These are phyloP conservation scores for Campopleginae sp. DNA, from an alignment of 2,888 invertebrate species.

Conservation along the genomic window DNA sequence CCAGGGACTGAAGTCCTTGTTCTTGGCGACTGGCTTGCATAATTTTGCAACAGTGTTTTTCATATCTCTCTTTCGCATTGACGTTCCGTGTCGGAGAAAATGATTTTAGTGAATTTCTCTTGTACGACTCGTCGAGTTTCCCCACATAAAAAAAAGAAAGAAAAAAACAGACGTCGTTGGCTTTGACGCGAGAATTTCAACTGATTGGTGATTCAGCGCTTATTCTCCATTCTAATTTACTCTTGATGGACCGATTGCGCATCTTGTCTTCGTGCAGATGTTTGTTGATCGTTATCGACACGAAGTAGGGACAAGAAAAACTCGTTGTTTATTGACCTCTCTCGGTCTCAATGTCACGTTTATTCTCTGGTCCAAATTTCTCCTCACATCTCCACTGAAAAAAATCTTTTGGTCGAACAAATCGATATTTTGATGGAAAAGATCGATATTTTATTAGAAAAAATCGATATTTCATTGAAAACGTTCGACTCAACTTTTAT, in stretches of 20 bases:
- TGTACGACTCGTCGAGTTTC: not conserved
- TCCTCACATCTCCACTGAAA: not conserved
- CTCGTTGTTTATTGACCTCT: not conserved
- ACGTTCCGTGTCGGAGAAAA: not conserved
- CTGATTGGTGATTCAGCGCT: conserved; percentile 55
- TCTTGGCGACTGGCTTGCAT: conserved; percentile 21
- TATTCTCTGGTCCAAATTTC: not conserved
- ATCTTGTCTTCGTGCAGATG: conserved; percentile 9
- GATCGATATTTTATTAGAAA: too few species aligned
- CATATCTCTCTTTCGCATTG: not conserved
- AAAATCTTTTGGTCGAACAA: too few species aligned
- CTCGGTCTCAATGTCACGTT: not conserved
- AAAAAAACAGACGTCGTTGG: not conserved
- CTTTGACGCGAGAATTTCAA: conserved; percentile 29
- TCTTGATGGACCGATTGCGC: conserved; percentile 5
- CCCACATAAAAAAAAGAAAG: not conserved
- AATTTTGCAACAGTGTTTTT: not conserved
- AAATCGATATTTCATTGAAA: too few species aligned
- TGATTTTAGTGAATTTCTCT: conserved; percentile 1
- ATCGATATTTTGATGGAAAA: too few species aligned
- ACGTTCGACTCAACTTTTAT: too few species aligned
- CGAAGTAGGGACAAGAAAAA: not conserved
- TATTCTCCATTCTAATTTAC: conserved; percentile 36
- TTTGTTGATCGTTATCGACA: not conserved
- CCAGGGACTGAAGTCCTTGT: not conserved